Base-by-base conservation (phyloP, 2,113 vertebrate species). In the Corapipo altera region DNA sequence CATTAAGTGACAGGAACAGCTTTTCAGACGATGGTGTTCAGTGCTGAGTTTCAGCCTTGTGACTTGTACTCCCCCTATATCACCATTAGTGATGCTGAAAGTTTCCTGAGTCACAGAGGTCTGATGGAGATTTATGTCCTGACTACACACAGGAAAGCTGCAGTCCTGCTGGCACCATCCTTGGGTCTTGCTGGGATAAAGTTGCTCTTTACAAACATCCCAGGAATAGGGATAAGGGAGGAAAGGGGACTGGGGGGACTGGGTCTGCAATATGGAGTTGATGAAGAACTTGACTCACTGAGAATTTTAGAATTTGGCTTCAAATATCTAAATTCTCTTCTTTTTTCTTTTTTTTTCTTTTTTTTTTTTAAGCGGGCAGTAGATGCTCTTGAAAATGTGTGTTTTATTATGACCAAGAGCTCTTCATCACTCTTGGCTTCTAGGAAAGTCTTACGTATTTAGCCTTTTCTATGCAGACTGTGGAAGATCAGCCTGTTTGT, bases 401-500 rank as follows among this genome's bases (percentile, higher is more conserved):
- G 21, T 18, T 89, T 91, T 70, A 37, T 62, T 65, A 61, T 87
- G 81, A 84, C 87, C 91, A 85, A 71, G 85, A 88, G 55, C 46
- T 95, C 91, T 93, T 79, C n/a, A 59, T 70, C 58, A 37, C 51
- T 93, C 64, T 83, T 90, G 78, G 69, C 83, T 94, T 91, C 67
- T 80, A 54, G 32, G 55, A 79, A 80, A 88, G 51, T 74, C 82
- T 80, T 93, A 58, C 16, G 6, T 83, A 66, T 96, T 93, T 85
- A 90, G 67, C 43, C 82, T 74, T 96, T 95, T 90, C 83, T n/a
- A n/a, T 88, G 88, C 75, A 94, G 79, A 27, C 89, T 91, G 94
- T 2, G 10, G 49, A 93, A 89, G 71, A 94, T 66, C 71, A 94
- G 58, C 87, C 44, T 79, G 59, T 93, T 96, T 96, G 85, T 82